phyloP scores from a whole-genome alignment of 2,888 invertebrate species.

The Ectobius pallidus region DNA sequence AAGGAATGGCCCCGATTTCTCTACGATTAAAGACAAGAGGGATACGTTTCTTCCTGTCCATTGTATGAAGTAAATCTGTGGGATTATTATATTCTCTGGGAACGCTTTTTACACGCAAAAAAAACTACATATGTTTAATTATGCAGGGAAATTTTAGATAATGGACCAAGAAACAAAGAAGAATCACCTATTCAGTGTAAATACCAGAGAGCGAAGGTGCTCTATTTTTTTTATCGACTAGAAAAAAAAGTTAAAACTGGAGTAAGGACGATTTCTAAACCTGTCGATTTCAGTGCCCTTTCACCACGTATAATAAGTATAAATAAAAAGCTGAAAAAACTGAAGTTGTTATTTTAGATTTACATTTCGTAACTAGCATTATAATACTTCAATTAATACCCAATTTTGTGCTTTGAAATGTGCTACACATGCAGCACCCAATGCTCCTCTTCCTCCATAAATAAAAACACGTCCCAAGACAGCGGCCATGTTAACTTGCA shows the following conservation, averaged over 20 bases:
- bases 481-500: conserved; percentile 41
- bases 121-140: no score
- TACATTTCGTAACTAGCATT: neutral
- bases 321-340: no score
- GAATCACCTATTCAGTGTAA: neutral
- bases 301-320: neutral
- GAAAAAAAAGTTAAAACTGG: neutral
- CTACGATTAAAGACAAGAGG: no score
- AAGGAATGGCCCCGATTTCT: no score
- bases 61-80: no score
- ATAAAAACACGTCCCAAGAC: conserved; percentile 74
- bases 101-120: no score
- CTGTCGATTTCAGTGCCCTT: neutral
- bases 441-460: conserved; percentile 95
- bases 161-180: no score
- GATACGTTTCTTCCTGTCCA: no score
- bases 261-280: neutral
- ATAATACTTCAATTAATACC: conserved; percentile 58
- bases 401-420: conserved; percentile 89
- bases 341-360: no score
- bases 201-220: neutral
- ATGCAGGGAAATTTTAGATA: no score
- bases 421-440: conserved; percentile 87
- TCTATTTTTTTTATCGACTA: neutral
- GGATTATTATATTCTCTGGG: no score